Evolutionary conservation across 2,113 vertebrate genomes (phyloP), one percentile per base, ranked within the genome.

Genomic region (Oplegnathus fasciatus): DNA sequence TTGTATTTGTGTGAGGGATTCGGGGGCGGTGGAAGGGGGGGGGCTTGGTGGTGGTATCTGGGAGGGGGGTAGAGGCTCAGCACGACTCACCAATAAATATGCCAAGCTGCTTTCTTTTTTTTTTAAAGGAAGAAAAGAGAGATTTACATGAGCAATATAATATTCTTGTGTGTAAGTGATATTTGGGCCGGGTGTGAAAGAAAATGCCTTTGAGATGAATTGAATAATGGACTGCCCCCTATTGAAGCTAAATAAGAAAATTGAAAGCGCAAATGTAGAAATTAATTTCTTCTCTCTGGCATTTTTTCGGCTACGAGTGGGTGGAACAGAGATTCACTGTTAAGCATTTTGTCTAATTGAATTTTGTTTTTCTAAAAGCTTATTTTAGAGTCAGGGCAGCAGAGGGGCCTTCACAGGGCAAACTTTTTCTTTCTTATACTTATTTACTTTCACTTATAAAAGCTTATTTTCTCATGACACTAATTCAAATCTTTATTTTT

Each of bases 1-100:
- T 84, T 91, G 92, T 92, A 92, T 97, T 96, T 95, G 93, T 94
- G 93, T 91, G 84, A 93, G 92, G 94, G 95, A 96, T 74, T 93
- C 78, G 10, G 94, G 94, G 68, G 93, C 4, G 65, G 76, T 54
- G 71, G 76, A 71, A 64, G 57, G 94, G 82, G 85, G 26, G 94
- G 94, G 92, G 93, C 42, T 88, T 2, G 44, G 58, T 18, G 7
- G 28, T 24, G 95, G 95, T 94, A 92, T 95, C 90, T 92, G 92
- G 64, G 62, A 57, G 93, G 95, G 68, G 94, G 64, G 89, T 80
- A 85, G 86, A 83, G 93, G 92, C 90, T 95, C 92, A 95, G 94
- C 92, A 95, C 92, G 94, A 94, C 93, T 92, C 95, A 88, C 86
- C 94, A 93, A 93, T 96, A 96, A 94, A 93, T 89, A 94, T 91